phyloP scores from a whole-genome alignment of 2,113 vertebrate species.

The Recurvirostra avosetta region DNA sequence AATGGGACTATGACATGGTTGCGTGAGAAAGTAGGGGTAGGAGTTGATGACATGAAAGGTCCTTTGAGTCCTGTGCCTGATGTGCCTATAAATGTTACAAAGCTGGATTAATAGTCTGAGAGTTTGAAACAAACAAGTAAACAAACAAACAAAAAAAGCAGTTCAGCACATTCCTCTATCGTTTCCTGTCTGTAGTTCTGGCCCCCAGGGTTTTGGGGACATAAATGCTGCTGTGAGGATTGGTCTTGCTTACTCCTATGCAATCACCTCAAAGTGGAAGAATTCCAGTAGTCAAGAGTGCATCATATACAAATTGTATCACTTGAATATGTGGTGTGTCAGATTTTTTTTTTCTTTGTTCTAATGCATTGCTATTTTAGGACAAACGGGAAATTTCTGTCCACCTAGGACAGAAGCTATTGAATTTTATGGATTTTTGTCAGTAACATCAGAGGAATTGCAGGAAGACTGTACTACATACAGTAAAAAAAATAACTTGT shows the following conservation, averaged over 20 bases:
- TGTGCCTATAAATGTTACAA: not conserved
- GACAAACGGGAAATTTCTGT: not conserved
- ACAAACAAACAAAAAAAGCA: not conserved
- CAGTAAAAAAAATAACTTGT: not conserved
- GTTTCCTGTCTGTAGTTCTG: not conserved
- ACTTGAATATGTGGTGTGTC: not conserved
- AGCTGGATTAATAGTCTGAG: not conserved
- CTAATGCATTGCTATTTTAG: not conserved
- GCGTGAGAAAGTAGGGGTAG: not conserved
- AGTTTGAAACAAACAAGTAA: not conserved
- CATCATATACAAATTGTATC: not conserved
- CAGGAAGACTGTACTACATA: not conserved
- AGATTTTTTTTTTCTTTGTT: not conserved
- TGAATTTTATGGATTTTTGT: not conserved
- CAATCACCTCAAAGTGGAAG: not conserved
- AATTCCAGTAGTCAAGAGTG: not conserved
- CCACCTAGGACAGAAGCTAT: not conserved
- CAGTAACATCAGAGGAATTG: not conserved
- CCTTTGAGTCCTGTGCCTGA: rapidly evolving
- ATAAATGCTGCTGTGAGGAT: not conserved
- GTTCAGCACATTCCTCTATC: not conserved
- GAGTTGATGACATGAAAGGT: not conserved
- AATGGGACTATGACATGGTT: not conserved
- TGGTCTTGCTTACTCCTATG: not conserved
- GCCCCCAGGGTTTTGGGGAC: not conserved